Conservation (phyloP, 2,797 vertebrate genomes). For the Onychomys torridus region DNA sequence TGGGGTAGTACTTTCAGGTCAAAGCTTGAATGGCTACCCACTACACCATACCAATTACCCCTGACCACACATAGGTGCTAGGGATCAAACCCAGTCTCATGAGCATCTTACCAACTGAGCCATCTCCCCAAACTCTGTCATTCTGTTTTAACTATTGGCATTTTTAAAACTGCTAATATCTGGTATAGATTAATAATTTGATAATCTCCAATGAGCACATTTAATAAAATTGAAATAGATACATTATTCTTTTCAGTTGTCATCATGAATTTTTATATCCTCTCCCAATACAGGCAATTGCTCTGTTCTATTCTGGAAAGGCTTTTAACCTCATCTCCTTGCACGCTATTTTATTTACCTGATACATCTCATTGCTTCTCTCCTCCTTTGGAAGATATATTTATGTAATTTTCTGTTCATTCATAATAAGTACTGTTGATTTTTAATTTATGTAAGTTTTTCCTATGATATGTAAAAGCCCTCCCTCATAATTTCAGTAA, state of each 20-base stretch:
- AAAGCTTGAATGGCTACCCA: no score
- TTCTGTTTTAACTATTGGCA: neutral
- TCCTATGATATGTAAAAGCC: neutral
- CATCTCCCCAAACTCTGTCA: neutral
- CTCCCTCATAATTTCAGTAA: neutral
- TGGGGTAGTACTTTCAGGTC: no score
- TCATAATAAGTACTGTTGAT: neutral
- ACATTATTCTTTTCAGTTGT: neutral
- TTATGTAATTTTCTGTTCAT: neutral
- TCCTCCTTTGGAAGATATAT: neutral
- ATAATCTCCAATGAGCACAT: neutral
- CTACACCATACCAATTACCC: neutral
- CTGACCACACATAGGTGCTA: no score
- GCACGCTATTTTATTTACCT: neutral
- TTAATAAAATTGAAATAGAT: neutral
- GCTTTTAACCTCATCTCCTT: neutral
- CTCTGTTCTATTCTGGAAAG: neutral
- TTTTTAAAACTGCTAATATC: constrained; percentile 1
- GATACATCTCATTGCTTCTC: neutral
- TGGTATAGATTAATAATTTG: neutral
- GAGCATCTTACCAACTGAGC: neutral
- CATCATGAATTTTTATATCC: neutral
- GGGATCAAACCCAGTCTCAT: neutral
- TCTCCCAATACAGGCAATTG: neutral
- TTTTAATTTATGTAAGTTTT: neutral